phyloP scores from a whole-genome alignment of 2,888 invertebrate species.

The Coleophora deauratella region DNA sequence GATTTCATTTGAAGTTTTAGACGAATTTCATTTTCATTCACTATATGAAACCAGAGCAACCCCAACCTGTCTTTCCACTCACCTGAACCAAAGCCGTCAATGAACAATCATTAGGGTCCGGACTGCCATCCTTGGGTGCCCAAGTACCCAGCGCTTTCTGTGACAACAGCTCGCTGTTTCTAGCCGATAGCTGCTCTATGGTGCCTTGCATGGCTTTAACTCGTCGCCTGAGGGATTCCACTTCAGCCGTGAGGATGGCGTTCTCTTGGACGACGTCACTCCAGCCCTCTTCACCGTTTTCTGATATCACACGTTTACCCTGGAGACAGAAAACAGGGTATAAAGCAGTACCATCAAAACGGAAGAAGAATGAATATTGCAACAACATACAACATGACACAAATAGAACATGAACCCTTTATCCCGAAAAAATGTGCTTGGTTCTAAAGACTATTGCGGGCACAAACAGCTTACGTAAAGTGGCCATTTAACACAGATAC shows the following conservation, averaged over 20 bases:
- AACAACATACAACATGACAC: no score
- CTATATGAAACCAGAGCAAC: no score
- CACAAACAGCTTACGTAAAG: no score
- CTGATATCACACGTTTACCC: constrained; percentile 91
- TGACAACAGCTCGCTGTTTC: constrained; percentile 86
- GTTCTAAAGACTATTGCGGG: no score
- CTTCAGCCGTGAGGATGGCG: constrained; percentile 91
- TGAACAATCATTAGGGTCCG: constrained; percentile 55
- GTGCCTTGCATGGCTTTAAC: constrained; percentile 97
- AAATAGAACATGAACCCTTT: no score
- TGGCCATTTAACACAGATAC: no score
- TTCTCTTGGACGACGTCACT: constrained; percentile 98
- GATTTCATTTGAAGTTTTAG: no score
- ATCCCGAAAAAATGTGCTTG: no score
- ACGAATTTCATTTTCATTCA: no score
- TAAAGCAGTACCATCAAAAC: not conserved
- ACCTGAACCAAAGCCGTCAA: constrained; percentile 72
- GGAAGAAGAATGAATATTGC: no score
- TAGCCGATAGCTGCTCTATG: constrained; percentile 86
- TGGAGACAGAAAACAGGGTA: constrained; percentile 25
- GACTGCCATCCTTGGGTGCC: constrained; percentile 60
- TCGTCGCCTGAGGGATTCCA: constrained; percentile 88
- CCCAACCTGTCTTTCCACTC: constrained; percentile 36
- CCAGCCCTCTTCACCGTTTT: constrained; percentile 89
- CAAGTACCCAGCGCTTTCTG: constrained; percentile 82